Base-by-base conservation (phyloP, 1,140 invertebrate species). In the Drosophila pseudoananassae region DNA sequence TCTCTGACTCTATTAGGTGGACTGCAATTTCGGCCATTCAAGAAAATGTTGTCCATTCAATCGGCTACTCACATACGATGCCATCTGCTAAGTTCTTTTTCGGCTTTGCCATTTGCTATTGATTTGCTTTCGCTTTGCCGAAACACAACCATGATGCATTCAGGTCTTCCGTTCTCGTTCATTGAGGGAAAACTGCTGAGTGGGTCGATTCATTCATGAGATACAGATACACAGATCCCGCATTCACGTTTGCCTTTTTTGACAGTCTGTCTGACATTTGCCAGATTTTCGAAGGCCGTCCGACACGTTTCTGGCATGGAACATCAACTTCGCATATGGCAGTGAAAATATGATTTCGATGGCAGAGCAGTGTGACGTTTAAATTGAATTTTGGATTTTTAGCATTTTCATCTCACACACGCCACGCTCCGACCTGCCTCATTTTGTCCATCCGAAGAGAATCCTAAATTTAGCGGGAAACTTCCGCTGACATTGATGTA, bases 251-350 rank as follows among this genome's bases (percentile, higher is more conserved):
- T 49, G 7, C 25, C 64, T 27, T 53, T 43, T 36, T 46, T 76
- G 81, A 87, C 82, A 77, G 69, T 46, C 68, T 64, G 82, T 70
- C 73, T 70, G 68, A 74, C 63, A 70, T 77, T 84, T 77, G 63
- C 82, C 77, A 81, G 75, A 84, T 70, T 74, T 70, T 23, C 55
- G 60, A 71, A 71, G 69, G 58, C 64, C 74, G 60, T 40, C 65
- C 73, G 73, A 81, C 77, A 84, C 81, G 81, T 84, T 84, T 81
- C 68, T 74, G 64, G 82, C 66, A 85, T 80, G 69, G 65, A 64
- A 38, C n/a, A 15, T 15, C 17, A 9, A 47, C 8, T 3, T 12
- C 20, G 12, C 2, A 14, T 12, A 6, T 31, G 1, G 12, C 45
- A 1, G 17, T 27, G 6, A 40, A 83, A 78, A 78, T 81, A 73